Conservation (phyloP, 2,113 vertebrate genomes). For the Penelope pileata region DNA sequence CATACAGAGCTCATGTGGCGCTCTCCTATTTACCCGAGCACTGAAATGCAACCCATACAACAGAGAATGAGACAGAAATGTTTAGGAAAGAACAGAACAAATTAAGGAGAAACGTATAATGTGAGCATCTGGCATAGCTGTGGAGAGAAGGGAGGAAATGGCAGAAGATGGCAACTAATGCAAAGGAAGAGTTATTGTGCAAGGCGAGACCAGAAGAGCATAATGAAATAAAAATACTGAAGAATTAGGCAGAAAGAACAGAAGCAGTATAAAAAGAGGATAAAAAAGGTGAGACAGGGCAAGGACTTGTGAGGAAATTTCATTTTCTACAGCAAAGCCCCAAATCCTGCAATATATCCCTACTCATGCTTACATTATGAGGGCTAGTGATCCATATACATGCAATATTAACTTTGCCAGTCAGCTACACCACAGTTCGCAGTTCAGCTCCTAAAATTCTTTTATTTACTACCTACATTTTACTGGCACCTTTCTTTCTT, state of each 20-base stretch:
- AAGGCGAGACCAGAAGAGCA: background rate
- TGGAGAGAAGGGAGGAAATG: background rate
- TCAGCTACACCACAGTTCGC: background rate
- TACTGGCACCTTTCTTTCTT: background rate
- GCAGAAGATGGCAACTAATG: background rate
- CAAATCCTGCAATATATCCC: background rate
- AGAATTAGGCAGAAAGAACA: background rate
- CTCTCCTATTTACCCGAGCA: constrained; percentile 5
- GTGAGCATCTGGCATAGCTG: background rate
- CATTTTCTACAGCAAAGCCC: background rate
- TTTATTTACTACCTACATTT: constrained; percentile 3
- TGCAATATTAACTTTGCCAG: background rate
- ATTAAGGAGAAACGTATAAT: background rate
- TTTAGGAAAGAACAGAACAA: background rate
- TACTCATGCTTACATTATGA: background rate
- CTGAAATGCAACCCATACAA: background rate
- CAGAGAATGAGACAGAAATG: background rate
- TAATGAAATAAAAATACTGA: background rate
- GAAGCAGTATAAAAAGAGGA: background rate
- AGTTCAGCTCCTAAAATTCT: background rate
- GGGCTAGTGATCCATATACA: background rate
- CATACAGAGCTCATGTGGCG: background rate
- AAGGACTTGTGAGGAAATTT: background rate
- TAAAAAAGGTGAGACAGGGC: background rate
- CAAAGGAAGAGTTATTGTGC: background rate